Evolutionary conservation across 2,797 vertebrate species (phyloP).

Genomic region (Sebastes reedi): DNA sequence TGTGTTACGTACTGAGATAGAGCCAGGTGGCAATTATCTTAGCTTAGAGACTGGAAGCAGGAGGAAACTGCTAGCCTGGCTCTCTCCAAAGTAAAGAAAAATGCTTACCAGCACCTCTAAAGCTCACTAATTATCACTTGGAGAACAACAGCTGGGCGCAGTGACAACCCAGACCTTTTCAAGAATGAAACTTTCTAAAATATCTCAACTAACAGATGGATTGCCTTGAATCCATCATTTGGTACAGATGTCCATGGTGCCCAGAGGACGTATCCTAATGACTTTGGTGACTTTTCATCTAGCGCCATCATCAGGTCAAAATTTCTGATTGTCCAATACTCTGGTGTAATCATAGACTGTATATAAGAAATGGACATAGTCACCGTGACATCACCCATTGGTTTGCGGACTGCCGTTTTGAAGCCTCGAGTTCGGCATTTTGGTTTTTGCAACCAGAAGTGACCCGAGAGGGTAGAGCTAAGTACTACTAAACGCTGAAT

Average conservation of each 20-base stretch:
- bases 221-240: not conserved
- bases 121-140: not conserved
- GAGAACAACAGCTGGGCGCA: not conserved
- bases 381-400: accelerated
- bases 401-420: no score
- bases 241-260: not conserved
- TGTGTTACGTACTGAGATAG: not conserved
- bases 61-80: not conserved
- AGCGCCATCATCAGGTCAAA: not conserved
- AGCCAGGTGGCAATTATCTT: not conserved
- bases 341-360: not conserved
- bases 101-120: not conserved
- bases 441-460: no score
- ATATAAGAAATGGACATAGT: not conserved
- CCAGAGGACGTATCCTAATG: not conserved
- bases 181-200: not conserved
- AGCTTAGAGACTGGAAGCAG: not conserved
- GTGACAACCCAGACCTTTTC: not conserved
- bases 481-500: no score
- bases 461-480: no score
- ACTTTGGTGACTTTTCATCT: not conserved
- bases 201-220: not conserved
- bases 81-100: not conserved
- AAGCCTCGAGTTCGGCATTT: no score
- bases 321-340: not conserved